Evolutionary conservation across 1,140 invertebrate species (phyloP).

Genomic region (Agrypnia vestita): DNA sequence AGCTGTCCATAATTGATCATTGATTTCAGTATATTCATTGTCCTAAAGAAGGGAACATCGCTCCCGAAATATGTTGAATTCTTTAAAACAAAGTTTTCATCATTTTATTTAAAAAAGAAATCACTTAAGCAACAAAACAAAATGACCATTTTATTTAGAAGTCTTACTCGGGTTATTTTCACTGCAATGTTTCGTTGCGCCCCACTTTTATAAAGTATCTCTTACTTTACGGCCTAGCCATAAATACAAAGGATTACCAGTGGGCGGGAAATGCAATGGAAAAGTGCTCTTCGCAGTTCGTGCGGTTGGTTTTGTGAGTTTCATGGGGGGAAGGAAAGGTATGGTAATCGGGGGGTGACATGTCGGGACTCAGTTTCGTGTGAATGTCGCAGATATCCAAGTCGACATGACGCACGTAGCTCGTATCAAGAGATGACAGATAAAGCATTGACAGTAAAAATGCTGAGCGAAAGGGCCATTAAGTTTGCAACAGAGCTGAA

Average conservation of each 20-base stretch:
- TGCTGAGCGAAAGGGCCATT: slow-evolving; percentile 3
- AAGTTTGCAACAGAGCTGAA: background rate
- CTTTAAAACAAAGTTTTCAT: too few species aligned
- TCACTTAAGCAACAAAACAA: background rate
- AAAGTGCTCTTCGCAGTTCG: slow-evolving; percentile 47
- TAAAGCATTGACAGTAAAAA: slow-evolving; percentile 10
- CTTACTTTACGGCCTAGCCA: slow-evolving; percentile 58
- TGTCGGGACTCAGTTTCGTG: slow-evolving; percentile 18
- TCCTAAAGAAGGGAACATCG: too few species aligned
- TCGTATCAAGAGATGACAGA: slow-evolving; percentile 22
- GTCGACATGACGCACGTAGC: slow-evolving; percentile 22
- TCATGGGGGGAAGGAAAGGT: slow-evolving; percentile 11
- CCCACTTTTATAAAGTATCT: slow-evolving; percentile 35
- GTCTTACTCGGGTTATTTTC: slow-evolving; percentile 11
- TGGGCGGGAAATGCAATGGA: slow-evolving; percentile 55
- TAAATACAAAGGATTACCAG: slow-evolving; percentile 60
- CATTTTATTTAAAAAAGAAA: background rate
- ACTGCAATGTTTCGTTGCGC: background rate
- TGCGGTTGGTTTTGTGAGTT: slow-evolving; percentile 1
- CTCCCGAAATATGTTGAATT: too few species aligned
- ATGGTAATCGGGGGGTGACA: slow-evolving; percentile 28
- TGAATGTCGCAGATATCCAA: slow-evolving; percentile 26
- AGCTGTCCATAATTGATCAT: too few species aligned
- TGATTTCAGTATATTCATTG: too few species aligned
- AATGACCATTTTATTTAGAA: slow-evolving; percentile 12